Conservation (phyloP, 1,140 invertebrate species). For the Melanaphis sacchari region DNA sequence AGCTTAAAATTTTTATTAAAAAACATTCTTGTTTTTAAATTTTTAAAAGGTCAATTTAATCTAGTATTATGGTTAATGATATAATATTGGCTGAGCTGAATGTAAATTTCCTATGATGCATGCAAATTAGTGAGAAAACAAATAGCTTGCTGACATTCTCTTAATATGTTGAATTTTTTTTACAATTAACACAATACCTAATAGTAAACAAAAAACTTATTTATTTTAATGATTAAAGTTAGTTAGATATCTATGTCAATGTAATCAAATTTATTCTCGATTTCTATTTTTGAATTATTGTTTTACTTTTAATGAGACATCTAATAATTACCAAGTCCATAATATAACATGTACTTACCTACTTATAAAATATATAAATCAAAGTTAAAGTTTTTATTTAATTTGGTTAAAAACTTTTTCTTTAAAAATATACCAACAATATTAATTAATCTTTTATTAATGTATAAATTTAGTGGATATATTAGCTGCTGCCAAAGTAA, state of each 20-base stretch:
- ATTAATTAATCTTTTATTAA: background rate
- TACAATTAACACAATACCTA: background rate
- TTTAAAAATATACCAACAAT: background rate
- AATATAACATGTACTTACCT: too few species aligned
- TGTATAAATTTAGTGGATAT: constrained; percentile 20
- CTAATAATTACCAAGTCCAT: too few species aligned
- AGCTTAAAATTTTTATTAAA: background rate
- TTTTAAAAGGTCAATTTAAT: background rate
- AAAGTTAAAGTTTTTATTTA: background rate
- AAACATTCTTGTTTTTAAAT: background rate
- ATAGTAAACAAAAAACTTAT: too few species aligned
- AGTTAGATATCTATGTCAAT: too few species aligned
- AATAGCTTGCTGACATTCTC: too few species aligned
- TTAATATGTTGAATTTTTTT: background rate
- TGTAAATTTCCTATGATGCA: too few species aligned
- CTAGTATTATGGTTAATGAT: background rate
- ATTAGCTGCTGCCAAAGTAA: background rate
- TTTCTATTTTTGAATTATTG: too few species aligned
- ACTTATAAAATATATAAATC: background rate
- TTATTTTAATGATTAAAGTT: too few species aligned
- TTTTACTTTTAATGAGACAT: too few species aligned
- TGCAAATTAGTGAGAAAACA: too few species aligned
- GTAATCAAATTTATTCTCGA: too few species aligned
- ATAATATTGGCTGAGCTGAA: too few species aligned
- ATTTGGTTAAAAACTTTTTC: background rate